These are phyloP conservation scores for Ceriagrion tenellum DNA, from an alignment of 2,888 invertebrate genomes.

Conservation along the genomic window DNA sequence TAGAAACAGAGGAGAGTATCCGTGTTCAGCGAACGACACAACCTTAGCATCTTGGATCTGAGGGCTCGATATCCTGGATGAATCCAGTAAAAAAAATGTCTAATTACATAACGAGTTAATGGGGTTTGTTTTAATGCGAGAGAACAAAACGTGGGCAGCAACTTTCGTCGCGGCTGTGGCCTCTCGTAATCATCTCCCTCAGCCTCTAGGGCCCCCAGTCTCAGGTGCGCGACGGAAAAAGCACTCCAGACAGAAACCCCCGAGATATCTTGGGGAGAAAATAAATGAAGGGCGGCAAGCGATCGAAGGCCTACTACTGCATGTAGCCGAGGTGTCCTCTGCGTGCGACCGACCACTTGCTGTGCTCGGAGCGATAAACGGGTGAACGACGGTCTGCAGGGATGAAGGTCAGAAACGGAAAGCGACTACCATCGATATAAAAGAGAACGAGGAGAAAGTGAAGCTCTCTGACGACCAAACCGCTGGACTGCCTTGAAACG, in stretches of 20 bases:
- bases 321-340: not conserved
- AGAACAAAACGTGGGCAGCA: not conserved
- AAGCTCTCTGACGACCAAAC: not conserved
- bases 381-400: not conserved
- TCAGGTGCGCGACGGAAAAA: slow-evolving; percentile 57
- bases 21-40: not conserved
- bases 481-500: not conserved
- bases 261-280: not conserved
- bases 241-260: slow-evolving; percentile 14
- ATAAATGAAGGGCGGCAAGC: not conserved
- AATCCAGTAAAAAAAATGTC: not conserved
- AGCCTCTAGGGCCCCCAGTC: not conserved
- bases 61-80: not conserved
- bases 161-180: not conserved
- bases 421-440: not conserved
- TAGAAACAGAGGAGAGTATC: not conserved
- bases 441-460: slow-evolving; percentile 25
- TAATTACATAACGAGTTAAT: not conserved
- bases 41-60: not conserved
- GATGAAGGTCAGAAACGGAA: not conserved
- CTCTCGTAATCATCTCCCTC: not conserved
- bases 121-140: not conserved
- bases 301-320: not conserved
- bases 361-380: not conserved
- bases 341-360: not conserved